These are phyloP conservation scores for Dorcus parallelipipedus DNA, from an alignment of 2,888 invertebrate species.

Conservation along the genomic window DNA sequence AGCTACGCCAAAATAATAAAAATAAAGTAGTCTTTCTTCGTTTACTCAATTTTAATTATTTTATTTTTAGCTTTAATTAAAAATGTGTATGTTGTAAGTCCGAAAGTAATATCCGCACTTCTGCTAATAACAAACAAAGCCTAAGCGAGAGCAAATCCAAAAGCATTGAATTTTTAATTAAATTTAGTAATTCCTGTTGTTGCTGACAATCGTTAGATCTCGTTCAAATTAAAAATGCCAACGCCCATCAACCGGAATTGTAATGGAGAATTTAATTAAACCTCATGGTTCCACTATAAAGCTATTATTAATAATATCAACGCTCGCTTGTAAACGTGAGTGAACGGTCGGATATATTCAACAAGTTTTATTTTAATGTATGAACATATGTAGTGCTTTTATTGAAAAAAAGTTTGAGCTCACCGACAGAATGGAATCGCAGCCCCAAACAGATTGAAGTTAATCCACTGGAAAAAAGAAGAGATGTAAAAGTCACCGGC, in stretches of 20 bases:
- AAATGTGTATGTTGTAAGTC: no score
- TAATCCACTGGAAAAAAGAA: conserved; percentile 23
- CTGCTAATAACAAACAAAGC: no score
- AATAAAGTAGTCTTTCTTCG: no score
- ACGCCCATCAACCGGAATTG: conserved; percentile 25
- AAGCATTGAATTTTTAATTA: conserved; percentile 19
- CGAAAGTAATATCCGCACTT: no score
- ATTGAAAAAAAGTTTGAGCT: neutral
- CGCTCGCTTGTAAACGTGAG: conserved; percentile 39
- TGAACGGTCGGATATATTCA: conserved; percentile 56
- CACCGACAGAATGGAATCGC: conserved; percentile 19
- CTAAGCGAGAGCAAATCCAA: neutral
- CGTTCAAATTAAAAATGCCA: conserved; percentile 29
- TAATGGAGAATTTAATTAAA: conserved; percentile 28
- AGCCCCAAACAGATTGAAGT: conserved; percentile 26
- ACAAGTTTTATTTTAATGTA: conserved; percentile 51
- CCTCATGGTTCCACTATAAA: conserved; percentile 11
- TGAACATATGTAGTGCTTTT: neutral
- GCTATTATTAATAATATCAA: conserved; percentile 14
- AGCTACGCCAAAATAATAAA: no score
- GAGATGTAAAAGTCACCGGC: conserved; percentile 12
- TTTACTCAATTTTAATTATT: no score
- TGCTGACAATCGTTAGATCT: conserved; percentile 14
- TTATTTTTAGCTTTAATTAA: no score
- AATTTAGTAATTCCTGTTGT: conserved; percentile 13